Conservation (phyloP, 35 echinoderm and acorn worm genomes). For the Lytechinus pictus region DNA sequence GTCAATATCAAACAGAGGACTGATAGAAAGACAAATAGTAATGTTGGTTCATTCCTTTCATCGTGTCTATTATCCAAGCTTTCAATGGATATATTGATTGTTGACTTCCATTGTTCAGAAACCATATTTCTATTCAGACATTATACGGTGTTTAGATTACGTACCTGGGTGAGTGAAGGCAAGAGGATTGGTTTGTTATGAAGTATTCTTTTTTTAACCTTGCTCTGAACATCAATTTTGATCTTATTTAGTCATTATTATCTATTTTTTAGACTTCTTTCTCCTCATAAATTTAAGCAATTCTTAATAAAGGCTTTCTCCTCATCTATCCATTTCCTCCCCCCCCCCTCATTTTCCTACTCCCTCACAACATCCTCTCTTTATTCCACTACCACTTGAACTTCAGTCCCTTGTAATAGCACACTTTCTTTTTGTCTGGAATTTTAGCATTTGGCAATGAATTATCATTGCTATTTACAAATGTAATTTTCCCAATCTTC, state of each 20-base stretch:
- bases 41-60: background rate
- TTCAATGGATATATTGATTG: slow-evolving; percentile 3
- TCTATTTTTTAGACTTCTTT: too few species aligned
- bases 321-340: too few species aligned
- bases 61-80: background rate
- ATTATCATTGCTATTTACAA: too few species aligned
- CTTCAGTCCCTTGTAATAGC: too few species aligned
- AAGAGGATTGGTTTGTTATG: background rate
- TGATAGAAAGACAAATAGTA: background rate
- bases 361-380: too few species aligned
- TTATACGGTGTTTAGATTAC: background rate
- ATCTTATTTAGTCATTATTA: background rate
- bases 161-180: background rate
- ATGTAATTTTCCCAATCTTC: too few species aligned
- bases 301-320: too few species aligned
- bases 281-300: too few species aligned
- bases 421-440: too few species aligned
- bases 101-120: background rate
- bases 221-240: background rate
- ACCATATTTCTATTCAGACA: background rate
- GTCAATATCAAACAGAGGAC: slow-evolving; percentile 3
- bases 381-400: too few species aligned
- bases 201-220: background rate
- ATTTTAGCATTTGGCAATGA: too few species aligned
- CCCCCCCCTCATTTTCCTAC: too few species aligned